Percentiles rank a stretch among this genome's conserved stretches.
Conservation (phyloP, 1,140 invertebrate species). For the Lucilia cuprina region DNA sequence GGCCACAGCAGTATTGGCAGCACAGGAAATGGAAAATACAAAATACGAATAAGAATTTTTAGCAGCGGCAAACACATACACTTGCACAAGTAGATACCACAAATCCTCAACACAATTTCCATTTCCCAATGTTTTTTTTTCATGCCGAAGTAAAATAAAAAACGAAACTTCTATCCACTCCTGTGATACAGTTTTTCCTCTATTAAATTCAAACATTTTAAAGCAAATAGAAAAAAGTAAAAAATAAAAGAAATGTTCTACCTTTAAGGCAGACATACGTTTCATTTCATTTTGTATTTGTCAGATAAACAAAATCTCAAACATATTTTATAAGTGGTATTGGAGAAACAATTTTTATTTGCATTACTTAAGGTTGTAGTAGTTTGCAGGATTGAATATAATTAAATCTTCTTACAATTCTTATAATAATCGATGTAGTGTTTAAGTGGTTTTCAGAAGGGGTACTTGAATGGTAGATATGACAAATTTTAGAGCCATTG, state of each 20-base stretch:
- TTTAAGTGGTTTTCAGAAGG: too few relatives aligned
- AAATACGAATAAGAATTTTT: background rate
- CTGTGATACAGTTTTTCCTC: background rate
- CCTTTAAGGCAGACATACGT: conserved; percentile 33
- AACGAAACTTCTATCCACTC: background rate
- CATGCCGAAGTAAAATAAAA: background rate
- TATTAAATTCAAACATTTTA: conserved; percentile 1
- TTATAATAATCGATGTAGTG: too few relatives aligned
- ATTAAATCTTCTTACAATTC: too few relatives aligned
- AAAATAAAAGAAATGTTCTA: background rate
- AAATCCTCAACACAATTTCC: background rate
- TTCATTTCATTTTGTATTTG: conserved; percentile 26
- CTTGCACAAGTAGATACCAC: too few relatives aligned
- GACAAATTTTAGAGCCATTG: too few relatives aligned
- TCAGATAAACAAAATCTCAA: background rate
- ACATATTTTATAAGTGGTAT: conserved; percentile 21
- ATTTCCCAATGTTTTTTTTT: background rate
- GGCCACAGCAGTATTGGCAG: background rate
- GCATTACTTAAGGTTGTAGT: background rate
- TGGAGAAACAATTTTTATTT: conserved; percentile 22
- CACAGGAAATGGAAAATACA: conserved; percentile 18
- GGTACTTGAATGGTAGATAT: too few relatives aligned
- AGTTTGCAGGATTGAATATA: background rate
- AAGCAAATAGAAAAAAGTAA: background rate
- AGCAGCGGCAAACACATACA: background rate